These are phyloP conservation scores for Gasteruption jaculator DNA, from an alignment of 2,888 invertebrate species.

Conservation along the genomic window DNA sequence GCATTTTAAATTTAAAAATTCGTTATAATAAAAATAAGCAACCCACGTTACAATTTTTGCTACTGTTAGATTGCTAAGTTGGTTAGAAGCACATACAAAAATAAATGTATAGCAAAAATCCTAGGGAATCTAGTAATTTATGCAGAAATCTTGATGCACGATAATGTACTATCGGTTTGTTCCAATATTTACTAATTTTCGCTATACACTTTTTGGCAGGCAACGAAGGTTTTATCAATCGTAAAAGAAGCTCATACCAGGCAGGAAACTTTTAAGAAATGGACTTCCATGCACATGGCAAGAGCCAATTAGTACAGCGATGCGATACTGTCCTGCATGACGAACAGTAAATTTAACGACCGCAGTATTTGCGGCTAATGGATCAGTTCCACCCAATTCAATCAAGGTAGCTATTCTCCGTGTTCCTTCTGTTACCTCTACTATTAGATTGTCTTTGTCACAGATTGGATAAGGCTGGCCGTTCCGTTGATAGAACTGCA, in stretches of 20 bases:
- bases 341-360: conserved; percentile 90
- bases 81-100: too few species aligned
- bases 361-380: conserved; percentile 79
- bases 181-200: too few species aligned
- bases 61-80: too few species aligned
- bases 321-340: conserved; percentile 83
- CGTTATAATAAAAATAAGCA: too few species aligned
- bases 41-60: too few species aligned
- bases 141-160: too few species aligned
- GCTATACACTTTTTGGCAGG: too few species aligned
- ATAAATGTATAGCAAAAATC: too few species aligned
- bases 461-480: conserved; percentile 93
- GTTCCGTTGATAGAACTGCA: conserved; percentile 84
- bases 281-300: conserved; percentile 83
- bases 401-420: conserved; percentile 79
- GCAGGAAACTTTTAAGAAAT: conserved; percentile 75
- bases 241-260: conserved; percentile 52
- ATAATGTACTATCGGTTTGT: too few species aligned
- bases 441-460: conserved; percentile 84
- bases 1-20: too few species aligned
- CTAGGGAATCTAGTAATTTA: too few species aligned
- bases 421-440: conserved; percentile 82
- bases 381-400: conserved; percentile 82
- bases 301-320: conserved; percentile 78
- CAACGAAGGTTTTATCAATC: too few species aligned